Evolutionary conservation across 2,888 invertebrate species (phyloP), one percentile per base, ranked within the genome.

Genomic region (Ceriagrion tenellum): DNA sequence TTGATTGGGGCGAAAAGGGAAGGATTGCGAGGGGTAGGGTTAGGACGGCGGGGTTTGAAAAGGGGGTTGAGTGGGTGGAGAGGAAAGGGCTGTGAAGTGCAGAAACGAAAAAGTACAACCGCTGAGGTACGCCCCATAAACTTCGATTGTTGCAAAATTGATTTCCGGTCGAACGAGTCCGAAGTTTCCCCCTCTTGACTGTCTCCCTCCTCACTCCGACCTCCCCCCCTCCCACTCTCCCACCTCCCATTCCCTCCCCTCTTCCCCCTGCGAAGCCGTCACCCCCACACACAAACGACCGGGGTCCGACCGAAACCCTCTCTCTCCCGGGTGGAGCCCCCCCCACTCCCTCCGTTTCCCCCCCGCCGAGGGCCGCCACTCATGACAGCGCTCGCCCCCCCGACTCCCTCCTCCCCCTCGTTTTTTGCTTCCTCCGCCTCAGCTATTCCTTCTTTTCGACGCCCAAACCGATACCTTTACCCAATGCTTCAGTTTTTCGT

Each of bases 131-230:
- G 93, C 35, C 74, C 93, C 93, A 93, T 93, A 93, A 93, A 93
- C 93, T 93, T 93, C 93, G 93, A 93, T 93, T 93, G 93, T 93
- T 93, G 93, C 93, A 93, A 93, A 93, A 93, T 93, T 93, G 93
- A 93, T 93, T 93, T 93, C 93, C 93, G 93, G 93, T 93, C 93
- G 93, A 93, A 69, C 93, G 93, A 74, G 55, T 93, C 69, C 69
- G 69, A 93, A 93, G 69, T 93, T 93, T 63, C 69, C 93, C 93
- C 69, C 63, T 69, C 47, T 30, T 47, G 35, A 47, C 13, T 47
- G n/a, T n/a, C 69, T 47, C 69, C 26, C 47, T 93, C 63, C 18
- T 23, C n/a, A 18, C 47, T 47, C 8, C 6, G 8, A 4, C 59
- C 12, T 23, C 26, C 23, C 20, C 10, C 63, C 35, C 40, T 12